Base-by-base conservation (phyloP, 2,888 invertebrate species). In the Tachina fera region DNA sequence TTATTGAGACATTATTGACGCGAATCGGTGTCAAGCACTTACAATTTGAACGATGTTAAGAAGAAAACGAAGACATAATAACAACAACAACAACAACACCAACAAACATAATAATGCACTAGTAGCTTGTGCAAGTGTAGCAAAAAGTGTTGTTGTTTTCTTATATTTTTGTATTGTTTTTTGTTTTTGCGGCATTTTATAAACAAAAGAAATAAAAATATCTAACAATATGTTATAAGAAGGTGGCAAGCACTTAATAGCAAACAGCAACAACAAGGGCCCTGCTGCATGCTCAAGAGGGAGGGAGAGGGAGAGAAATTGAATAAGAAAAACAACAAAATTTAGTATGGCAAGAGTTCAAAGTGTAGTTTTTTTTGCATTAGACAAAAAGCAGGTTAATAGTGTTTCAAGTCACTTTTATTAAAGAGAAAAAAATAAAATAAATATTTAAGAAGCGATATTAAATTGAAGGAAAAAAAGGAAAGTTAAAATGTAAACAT, bases 311-410 rank as follows among this genome's bases (percentile, higher is more conserved):
- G 16, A 11, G 11, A 19, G 43, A 53, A 72, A 47, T 22, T 43
- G 51, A 72, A 74, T n/a, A 63, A n/a, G 43, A 11, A 65, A 56
- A 67, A 72, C n/a, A 53, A 47, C 51, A 58, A 56, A 63, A 53
- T 41, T 71, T 41, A 61, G 8, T 45, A 78, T 72, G 79, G 83
- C 31, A 87, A 76, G 83, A 86, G 86, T 86, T 83, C 83, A 87
- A 83, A 85, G 79, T 78, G 80, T 61, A 87, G 56, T 77, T 74
- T 85, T 90, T 90, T 39, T n/a, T n/a, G n/a, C n/a, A 39, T 6
- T 9, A n/a, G 2, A 0, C 3, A 89, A 90, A 90, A 91, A 91
- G 89, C 91, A 90, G 89, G 90, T 91, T 88, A 90, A 90, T 91
- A 90, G 83, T 76, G 79, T 86, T 83, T 79, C 72, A 60, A 60